phyloP scores from a whole-genome alignment of 2,113 vertebrate genomes.

The Dolichotis patagonum region DNA sequence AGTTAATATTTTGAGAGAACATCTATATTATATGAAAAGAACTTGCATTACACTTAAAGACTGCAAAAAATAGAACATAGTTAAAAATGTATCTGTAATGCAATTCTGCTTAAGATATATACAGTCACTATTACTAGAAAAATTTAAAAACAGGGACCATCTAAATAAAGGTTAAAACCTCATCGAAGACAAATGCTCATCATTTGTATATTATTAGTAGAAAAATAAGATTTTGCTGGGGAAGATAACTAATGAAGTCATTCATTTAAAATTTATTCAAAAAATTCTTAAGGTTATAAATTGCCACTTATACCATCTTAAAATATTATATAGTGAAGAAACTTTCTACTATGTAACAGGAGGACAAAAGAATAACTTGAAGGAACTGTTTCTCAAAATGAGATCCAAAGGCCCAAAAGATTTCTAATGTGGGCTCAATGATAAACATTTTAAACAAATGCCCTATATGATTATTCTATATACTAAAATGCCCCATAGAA shows the following conservation, averaged over 20 bases:
- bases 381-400: neutral
- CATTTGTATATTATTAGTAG: neutral
- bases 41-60: neutral
- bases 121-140: neutral
- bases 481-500: neutral
- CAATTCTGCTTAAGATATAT: neutral
- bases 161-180: neutral
- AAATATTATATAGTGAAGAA: neutral
- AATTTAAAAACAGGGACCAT: neutral
- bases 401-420: neutral
- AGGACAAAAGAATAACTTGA: neutral
- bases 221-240: neutral
- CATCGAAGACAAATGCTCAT: neutral
- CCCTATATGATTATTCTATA: neutral
- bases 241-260: neutral
- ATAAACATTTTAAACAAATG: neutral
- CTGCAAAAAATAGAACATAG: neutral
- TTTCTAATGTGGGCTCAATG: neutral
- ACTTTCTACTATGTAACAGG: neutral
- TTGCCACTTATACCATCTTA: neutral
- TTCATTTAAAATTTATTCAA: neutral
- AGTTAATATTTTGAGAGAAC: neutral
- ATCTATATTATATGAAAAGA: neutral
- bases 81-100: neutral
- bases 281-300: neutral